Evolutionary conservation across 1,140 invertebrate species (phyloP).

Genomic region (Oncopeltus fasciatus): DNA sequence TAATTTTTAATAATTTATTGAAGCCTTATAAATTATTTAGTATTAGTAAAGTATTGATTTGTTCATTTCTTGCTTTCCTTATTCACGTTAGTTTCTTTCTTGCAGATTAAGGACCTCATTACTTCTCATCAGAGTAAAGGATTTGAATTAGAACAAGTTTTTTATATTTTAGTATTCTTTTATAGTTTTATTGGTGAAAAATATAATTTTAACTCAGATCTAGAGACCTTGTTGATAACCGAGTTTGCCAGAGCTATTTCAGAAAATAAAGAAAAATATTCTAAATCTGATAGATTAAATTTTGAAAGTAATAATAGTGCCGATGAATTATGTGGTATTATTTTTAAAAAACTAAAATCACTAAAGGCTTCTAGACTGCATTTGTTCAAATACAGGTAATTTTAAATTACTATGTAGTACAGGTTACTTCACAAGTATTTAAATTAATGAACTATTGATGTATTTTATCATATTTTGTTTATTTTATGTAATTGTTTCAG

Average conservation of each 20-base stretch:
- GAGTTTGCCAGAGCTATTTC: background rate
- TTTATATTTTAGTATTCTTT: constrained; percentile 10
- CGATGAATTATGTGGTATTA: background rate
- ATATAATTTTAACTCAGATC: constrained; percentile 1
- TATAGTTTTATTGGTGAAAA: constrained; percentile 15
- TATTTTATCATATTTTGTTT: background rate
- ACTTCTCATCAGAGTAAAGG: background rate
- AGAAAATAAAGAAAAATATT: background rate
- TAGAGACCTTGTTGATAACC: background rate
- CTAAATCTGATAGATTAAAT: background rate
- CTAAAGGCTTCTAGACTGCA: constrained; percentile 13
- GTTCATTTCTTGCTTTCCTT: too few species aligned
- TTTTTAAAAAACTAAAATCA: constrained; percentile 16
- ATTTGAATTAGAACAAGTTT: background rate
- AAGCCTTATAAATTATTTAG: too few species aligned
- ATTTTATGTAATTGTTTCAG: background rate
- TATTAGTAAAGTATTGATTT: too few species aligned
- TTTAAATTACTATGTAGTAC: background rate
- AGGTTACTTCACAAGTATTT: background rate
- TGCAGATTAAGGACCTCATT: background rate
- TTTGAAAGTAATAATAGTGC: background rate
- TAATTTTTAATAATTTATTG: too few species aligned
- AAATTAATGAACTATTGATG: background rate
- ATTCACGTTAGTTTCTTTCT: too few species aligned
- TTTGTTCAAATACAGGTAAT: constrained; percentile 14